Percentiles rank a stretch among this genome's conserved stretches.
phyloP scores from a whole-genome alignment of 1,140 invertebrate genomes.

The Apocrypta bakeri region DNA sequence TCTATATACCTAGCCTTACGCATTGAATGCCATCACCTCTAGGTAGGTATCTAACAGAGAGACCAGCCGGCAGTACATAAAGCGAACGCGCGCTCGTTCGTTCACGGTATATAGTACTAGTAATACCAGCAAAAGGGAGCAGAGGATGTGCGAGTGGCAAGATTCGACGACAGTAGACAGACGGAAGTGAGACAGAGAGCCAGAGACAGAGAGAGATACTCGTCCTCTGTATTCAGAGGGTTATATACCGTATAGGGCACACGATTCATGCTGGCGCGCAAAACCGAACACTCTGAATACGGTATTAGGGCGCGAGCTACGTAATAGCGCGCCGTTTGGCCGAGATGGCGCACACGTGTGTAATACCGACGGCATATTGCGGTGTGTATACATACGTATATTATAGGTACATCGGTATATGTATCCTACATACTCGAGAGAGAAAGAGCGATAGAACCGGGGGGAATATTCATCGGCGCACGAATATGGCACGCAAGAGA shows the following conservation, averaged over 20 bases:
- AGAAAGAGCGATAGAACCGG: neutral
- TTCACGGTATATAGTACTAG: neutral
- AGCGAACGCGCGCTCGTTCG: neutral
- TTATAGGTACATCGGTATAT: too few species aligned
- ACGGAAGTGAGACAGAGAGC: conserved; percentile 6
- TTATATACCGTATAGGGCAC: conserved; percentile 52
- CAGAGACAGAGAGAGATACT: conserved; percentile 14
- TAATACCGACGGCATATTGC: conserved; percentile 27
- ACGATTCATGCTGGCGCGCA: conserved; percentile 57
- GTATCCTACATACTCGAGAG: neutral
- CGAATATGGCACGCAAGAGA: conserved; percentile 34
- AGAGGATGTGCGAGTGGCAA: conserved; percentile 15
- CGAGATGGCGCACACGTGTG: neutral
- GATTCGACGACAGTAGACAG: conserved; percentile 34
- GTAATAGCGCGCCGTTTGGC: neutral
- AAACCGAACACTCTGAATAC: conserved; percentile 59
- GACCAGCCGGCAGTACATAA: neutral
- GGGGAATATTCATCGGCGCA: conserved; percentile 42
- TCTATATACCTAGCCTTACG: conserved; percentile 3
- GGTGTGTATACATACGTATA: neutral
- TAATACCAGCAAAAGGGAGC: neutral
- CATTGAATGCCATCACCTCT: neutral
- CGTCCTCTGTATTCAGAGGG: conserved; percentile 55
- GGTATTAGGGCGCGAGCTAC: conserved; percentile 59
- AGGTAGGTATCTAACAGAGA: neutral